Conservation (phyloP, 2,797 vertebrate species). For the Poeciliopsis gracilis region DNA sequence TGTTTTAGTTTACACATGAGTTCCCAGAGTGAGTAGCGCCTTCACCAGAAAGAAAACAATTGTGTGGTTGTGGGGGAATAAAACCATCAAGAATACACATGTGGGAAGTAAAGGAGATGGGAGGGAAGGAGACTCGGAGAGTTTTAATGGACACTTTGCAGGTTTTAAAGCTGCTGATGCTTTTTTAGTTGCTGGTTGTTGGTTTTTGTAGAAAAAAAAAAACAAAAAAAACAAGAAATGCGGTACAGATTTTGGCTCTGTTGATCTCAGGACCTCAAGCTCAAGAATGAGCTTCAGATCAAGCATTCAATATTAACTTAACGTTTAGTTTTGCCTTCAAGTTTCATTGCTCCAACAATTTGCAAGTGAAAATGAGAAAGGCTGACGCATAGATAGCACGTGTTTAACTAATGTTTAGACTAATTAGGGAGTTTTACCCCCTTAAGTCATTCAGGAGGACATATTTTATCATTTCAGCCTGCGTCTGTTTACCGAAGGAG, state of each 20-base stretch:
- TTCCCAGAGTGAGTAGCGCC: background rate
- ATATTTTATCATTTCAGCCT: conserved; percentile 61
- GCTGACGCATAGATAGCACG: conserved; percentile 46
- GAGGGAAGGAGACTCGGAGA: background rate
- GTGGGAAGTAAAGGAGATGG: background rate
- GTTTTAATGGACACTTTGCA: background rate
- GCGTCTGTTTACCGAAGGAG: conserved; percentile 74
- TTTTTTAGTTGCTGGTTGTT: background rate
- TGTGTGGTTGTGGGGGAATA: background rate
- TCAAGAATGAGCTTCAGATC: background rate
- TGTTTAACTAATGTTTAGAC: conserved; percentile 74
- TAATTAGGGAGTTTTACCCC: conserved; percentile 74
- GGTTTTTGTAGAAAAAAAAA: background rate
- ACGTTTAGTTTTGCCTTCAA: background rate
- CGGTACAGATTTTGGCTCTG: background rate
- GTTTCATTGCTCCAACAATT: background rate
- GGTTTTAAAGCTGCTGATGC: background rate
- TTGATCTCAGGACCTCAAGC: background rate
- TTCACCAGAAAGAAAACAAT: conserved; percentile 2
- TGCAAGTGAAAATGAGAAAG: background rate
- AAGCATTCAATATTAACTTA: background rate
- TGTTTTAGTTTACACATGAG: background rate
- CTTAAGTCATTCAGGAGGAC: conserved; percentile 67
- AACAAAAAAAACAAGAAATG: background rate
- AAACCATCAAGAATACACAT: background rate